Conservation (phyloP, 1,140 invertebrate genomes). For the Brachionus angularis region DNA sequence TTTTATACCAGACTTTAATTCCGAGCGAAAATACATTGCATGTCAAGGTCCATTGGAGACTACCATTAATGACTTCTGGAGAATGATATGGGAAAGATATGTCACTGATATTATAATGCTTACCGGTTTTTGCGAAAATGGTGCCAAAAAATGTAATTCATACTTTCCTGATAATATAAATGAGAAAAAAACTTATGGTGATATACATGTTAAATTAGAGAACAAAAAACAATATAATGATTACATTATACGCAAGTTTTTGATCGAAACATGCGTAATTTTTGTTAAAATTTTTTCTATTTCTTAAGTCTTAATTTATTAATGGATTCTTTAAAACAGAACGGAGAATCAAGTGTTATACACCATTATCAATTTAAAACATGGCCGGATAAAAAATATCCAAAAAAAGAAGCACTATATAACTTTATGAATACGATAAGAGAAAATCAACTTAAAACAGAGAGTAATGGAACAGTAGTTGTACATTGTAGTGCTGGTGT, state of each 20-base stretch:
- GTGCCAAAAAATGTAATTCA: slow-evolving; percentile 51
- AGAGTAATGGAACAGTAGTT: neutral
- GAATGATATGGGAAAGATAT: slow-evolving; percentile 99
- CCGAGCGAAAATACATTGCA: slow-evolving; percentile 77
- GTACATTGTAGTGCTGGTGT: slow-evolving; percentile 70
- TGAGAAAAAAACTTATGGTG: neutral
- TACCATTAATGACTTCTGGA: slow-evolving; percentile 96
- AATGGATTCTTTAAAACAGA: no score
- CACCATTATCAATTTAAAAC: slow-evolving; percentile 29
- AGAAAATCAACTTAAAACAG: neutral
- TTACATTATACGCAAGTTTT: slow-evolving; percentile 1
- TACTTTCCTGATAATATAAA: slow-evolving; percentile 19
- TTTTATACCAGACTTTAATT: slow-evolving; percentile 50
- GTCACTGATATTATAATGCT: slow-evolving; percentile 98
- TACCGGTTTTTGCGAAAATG: slow-evolving; percentile 93
- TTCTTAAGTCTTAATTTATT: no score
- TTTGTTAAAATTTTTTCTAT: no score
- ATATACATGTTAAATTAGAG: neutral
- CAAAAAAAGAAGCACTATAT: neutral
- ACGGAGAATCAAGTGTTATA: neutral
- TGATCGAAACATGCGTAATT: neutral
- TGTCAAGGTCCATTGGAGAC: slow-evolving; percentile 92
- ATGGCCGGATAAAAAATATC: slow-evolving; percentile 22
- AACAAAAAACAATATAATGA: neutral
- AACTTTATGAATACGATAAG: slow-evolving; percentile 28